These are phyloP conservation scores for Oreochromis aureus DNA, from an alignment of 2,113 vertebrate genomes.

Conservation along the genomic window DNA sequence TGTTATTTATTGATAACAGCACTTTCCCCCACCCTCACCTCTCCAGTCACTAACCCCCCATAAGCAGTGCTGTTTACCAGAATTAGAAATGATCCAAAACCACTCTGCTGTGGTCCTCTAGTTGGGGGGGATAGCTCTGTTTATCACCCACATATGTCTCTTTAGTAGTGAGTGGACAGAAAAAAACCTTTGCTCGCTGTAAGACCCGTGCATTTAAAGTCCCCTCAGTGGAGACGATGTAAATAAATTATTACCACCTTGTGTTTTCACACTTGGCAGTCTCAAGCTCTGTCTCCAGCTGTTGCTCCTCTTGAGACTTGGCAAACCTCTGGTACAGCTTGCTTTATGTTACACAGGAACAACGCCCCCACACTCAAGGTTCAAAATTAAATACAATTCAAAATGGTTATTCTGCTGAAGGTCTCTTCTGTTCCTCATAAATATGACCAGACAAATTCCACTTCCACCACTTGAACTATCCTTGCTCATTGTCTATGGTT, in stretches of 20 bases:
- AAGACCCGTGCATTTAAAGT: background rate
- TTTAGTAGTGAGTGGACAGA: background rate
- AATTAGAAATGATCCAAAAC: conserved; percentile 10
- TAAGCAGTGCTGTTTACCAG: conserved; percentile 1
- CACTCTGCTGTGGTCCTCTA: background rate
- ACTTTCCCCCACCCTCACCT: background rate
- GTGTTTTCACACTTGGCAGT: conserved; percentile 14
- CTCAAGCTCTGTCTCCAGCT: background rate
- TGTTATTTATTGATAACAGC: conserved; percentile 48
- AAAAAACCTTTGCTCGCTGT: background rate
- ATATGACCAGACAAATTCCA: background rate
- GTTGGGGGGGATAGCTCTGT: background rate
- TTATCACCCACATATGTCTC: background rate
- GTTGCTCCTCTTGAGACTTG: background rate
- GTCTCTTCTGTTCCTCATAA: background rate
- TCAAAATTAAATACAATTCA: background rate
- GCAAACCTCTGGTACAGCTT: background rate
- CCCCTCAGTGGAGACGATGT: background rate
- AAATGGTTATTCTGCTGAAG: background rate
- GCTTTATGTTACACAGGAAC: background rate
- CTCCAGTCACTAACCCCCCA: background rate
- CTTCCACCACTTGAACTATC: background rate
- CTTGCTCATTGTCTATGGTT: background rate
- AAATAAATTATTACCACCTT: conserved; percentile 8
- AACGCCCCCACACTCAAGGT: background rate